phyloP scores from a whole-genome alignment of 1,140 invertebrate genomes.

The Coptotermes formosanus region DNA sequence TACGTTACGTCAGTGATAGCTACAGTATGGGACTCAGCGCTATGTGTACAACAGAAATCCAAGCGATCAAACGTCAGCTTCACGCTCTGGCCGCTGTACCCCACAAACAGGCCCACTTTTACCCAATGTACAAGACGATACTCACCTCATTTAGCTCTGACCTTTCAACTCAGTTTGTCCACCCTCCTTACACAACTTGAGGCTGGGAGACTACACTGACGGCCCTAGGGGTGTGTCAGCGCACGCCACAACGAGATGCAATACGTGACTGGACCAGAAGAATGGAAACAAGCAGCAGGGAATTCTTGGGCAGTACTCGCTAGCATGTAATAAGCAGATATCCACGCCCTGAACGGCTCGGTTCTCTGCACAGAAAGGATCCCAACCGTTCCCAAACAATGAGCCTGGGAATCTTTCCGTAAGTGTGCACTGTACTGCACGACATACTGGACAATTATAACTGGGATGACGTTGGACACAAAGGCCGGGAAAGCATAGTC shows the following conservation, averaged over 20 bases:
- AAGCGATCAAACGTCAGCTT: no score
- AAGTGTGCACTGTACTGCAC: background rate
- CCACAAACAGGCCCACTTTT: no score
- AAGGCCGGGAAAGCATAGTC: no score
- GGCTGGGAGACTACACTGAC: background rate
- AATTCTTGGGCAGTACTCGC: no score
- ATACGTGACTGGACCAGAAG: background rate
- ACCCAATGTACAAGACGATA: no score
- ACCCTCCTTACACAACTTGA: background rate
- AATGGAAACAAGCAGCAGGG: background rate
- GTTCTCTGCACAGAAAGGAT: background rate
- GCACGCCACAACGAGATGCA: background rate
- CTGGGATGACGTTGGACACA: background rate
- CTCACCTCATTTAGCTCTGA: no score
- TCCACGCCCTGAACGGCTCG: background rate
- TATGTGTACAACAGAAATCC: no score
- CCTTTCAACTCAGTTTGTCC: background rate
- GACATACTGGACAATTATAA: background rate
- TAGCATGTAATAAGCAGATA: no score
- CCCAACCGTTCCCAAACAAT: background rate
- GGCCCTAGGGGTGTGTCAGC: conserved; percentile 2
- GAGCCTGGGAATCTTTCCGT: background rate
- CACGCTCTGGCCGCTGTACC: no score
- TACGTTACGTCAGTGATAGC: no score
- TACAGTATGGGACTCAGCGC: no score